These are phyloP conservation scores for Formica selysi DNA, from an alignment of 1,140 invertebrate species.

Conservation along the genomic window DNA sequence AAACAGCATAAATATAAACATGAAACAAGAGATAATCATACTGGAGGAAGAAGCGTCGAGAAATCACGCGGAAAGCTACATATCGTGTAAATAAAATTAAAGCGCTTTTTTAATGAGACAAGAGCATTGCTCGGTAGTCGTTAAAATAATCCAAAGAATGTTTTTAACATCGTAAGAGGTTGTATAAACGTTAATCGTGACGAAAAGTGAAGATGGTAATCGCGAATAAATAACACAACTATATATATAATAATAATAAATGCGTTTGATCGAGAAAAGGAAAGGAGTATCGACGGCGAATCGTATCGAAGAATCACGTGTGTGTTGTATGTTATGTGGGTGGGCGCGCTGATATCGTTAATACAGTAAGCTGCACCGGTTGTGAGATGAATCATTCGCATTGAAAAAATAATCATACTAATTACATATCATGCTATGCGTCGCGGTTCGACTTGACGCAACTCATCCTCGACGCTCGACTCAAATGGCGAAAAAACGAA, in stretches of 20 bases:
- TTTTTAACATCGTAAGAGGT: not conserved
- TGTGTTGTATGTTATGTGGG: too few species aligned
- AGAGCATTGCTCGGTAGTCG: not conserved
- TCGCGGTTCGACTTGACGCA: not conserved
- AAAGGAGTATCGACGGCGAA: not conserved
- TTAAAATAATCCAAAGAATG: slow-evolving; percentile 9
- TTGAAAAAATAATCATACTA: slow-evolving; percentile 31
- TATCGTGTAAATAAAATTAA: not conserved
- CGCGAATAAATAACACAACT: not conserved
- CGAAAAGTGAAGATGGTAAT: too few species aligned
- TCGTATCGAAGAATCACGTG: too few species aligned
- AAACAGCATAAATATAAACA: not conserved
- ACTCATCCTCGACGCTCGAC: not conserved
- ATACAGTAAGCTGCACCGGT: slow-evolving; percentile 19
- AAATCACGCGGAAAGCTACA: not conserved
- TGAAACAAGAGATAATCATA: not conserved
- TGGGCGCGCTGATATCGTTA: too few species aligned
- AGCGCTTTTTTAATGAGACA: not conserved
- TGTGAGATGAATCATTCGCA: slow-evolving; percentile 62
- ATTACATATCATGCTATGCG: not conserved
- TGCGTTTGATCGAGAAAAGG: not conserved
- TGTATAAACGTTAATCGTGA: too few species aligned
- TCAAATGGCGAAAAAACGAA: not conserved
- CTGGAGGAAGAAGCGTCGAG: not conserved
- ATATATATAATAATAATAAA: not conserved